Evolutionary conservation across 1,140 invertebrate genomes (phyloP).

Genomic region (Piezodorus guildinii): DNA sequence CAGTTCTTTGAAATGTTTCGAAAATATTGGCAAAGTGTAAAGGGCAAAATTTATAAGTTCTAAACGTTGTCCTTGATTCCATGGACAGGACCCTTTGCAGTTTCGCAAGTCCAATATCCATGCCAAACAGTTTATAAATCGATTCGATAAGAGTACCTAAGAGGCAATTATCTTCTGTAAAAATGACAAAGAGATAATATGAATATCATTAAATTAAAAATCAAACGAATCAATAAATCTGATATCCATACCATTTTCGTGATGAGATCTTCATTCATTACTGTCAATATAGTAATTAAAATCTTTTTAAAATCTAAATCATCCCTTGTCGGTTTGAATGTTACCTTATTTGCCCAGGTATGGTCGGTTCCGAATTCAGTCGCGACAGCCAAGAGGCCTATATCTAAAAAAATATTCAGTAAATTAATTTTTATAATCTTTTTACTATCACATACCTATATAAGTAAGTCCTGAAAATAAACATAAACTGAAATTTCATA

Average conservation of each 20-base stretch:
- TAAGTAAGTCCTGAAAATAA: too few relatives aligned
- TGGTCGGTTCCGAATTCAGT: constrained; percentile 13
- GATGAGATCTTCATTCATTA: too few relatives aligned
- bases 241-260: too few relatives aligned
- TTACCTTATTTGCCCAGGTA: constrained; percentile 14
- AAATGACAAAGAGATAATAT: too few relatives aligned
- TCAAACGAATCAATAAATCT: too few relatives aligned
- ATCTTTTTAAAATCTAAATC: constrained; percentile 18
- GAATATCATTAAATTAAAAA: too few relatives aligned
- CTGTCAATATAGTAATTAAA: background rate
- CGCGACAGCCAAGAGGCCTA: constrained; percentile 15
- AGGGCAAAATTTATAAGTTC: constrained; percentile 7
- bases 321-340: background rate
- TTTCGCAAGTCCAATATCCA: too few relatives aligned
- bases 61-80: background rate
- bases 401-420: constrained; percentile 12
- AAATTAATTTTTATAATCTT: background rate
- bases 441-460: too few relatives aligned
- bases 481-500: too few relatives aligned
- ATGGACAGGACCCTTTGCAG: background rate
- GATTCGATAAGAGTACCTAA: too few relatives aligned
- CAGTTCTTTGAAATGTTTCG: background rate
- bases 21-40: constrained; percentile 6
- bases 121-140: too few relatives aligned
- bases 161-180: too few relatives aligned